Evolutionary conservation across 2,113 vertebrate species (phyloP), one percentile per base, ranked within the genome.

Genomic region (Passerina amoena): DNA sequence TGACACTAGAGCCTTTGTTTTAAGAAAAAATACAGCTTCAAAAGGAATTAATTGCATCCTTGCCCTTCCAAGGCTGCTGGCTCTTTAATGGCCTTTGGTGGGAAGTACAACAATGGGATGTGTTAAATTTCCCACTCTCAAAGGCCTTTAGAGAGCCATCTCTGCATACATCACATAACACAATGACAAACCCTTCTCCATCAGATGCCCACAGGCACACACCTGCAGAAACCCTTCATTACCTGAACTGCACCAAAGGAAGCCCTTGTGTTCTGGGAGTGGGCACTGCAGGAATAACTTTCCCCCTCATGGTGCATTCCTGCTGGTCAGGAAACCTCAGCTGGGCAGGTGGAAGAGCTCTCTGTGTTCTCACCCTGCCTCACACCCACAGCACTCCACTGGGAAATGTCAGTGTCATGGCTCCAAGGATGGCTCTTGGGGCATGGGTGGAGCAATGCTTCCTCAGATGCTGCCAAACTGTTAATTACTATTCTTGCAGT

Each of bases 371-470:
- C 48, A 53, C 8, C 13, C 53, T 35, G 22, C 51, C 65, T 57
- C 47, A 31, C 42, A 60, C 9, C 38, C 45, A 31, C 53, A 60
- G 47, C 31, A 31, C 24, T 28, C 28, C 1, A 14, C 0, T 3
- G 8, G 3, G 56, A 45, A 79, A n/a, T 2, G 0, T 12, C 66
- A 47, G 11, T 1, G 0, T 8, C 37, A 37, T 7, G 35, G 84
- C 56, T 75, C 33, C 37, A 5, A 1, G n/a, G 38, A 37, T 4
- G 18, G 33, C 12, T 64, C 45, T 37, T 13, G 38, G 18, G 69
- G 33, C 23, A 30, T 0, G 1, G 33, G 19, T 10, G 19, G 27
- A 92, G 33, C 47, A 65, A 30, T 6, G 3, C 66, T 65, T 65
- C 11, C 50, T 69, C 59, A 90, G 70, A 35, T 11, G 22, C 50